phyloP scores from a whole-genome alignment of 2,888 invertebrate species.

The Opisthograptis luteolata region DNA sequence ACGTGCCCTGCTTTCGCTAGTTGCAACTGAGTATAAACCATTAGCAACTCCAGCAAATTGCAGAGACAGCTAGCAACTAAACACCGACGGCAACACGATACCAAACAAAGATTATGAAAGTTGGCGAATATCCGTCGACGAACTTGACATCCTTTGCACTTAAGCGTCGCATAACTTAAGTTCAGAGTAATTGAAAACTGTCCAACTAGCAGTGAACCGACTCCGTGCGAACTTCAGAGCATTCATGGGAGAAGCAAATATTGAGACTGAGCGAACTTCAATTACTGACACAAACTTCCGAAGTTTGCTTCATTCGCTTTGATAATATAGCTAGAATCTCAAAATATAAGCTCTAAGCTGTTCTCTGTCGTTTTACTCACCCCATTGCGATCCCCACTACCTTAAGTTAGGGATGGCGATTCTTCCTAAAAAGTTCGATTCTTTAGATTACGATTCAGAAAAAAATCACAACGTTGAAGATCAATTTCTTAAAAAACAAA shows the following conservation, averaged over 20 bases:
- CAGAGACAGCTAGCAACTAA: background rate
- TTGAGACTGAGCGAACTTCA: conserved; percentile 8
- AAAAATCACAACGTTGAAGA: too few species aligned
- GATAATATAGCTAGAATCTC: background rate
- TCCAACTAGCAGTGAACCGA: conserved; percentile 49
- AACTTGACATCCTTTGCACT: conserved; percentile 32
- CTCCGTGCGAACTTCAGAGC: conserved; percentile 29
- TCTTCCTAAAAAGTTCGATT: too few species aligned
- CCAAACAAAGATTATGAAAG: conserved; percentile 2
- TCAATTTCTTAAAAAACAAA: too few species aligned
- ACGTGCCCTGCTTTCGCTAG: too few species aligned
- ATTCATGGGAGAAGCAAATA: conserved; percentile 25
- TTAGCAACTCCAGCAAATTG: background rate
- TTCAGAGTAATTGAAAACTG: conserved; percentile 66
- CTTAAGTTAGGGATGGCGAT: too few species aligned
- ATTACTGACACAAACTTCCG: conserved; percentile 11
- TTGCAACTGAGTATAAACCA: too few species aligned
- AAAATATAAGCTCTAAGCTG: background rate
- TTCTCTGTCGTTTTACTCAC: background rate
- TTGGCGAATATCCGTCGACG: conserved; percentile 1
- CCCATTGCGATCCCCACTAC: too few species aligned
- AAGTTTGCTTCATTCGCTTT: conserved; percentile 14
- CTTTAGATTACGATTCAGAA: too few species aligned
- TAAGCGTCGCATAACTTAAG: conserved; percentile 43
- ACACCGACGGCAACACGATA: background rate